Evolutionary conservation across 1,140 invertebrate genomes (phyloP).

Genomic region (Sycophila sp.): DNA sequence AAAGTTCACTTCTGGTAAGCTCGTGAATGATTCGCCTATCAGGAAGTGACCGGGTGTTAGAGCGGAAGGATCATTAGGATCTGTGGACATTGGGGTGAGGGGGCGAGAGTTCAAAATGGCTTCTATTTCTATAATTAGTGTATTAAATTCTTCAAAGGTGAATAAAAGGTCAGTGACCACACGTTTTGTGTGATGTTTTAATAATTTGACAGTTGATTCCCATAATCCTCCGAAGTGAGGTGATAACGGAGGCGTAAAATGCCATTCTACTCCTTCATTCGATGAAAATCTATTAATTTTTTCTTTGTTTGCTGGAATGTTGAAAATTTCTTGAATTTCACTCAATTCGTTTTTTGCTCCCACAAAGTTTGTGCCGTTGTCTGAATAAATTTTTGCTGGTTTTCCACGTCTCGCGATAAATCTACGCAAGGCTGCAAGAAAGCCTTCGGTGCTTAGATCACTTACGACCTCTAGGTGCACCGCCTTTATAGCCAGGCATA

Average conservation of each 20-base stretch:
- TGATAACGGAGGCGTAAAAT: constrained; percentile 51
- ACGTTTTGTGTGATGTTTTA: constrained; percentile 40
- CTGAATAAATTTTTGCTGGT: constrained; percentile 42
- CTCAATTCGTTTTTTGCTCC: constrained; percentile 45
- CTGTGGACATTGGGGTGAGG: constrained; percentile 39
- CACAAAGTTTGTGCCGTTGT: constrained; percentile 56
- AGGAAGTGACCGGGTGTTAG: constrained; percentile 36
- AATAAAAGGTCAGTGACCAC: constrained; percentile 33
- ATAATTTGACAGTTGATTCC: constrained; percentile 46
- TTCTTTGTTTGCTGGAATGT: neutral
- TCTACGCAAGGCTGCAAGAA: constrained; percentile 43
- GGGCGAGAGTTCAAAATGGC: constrained; percentile 48
- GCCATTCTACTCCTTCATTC: constrained; percentile 39
- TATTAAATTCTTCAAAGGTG: constrained; percentile 41
- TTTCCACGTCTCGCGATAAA: constrained; percentile 46
- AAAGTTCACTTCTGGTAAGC: neutral
- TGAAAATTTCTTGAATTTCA: constrained; percentile 36
- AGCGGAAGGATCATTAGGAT: constrained; percentile 37
- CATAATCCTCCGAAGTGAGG: constrained; percentile 54
- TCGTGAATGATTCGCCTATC: constrained; percentile 33
- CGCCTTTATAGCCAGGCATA: constrained; percentile 37
- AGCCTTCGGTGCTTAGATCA: constrained; percentile 45
- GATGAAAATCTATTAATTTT: neutral
- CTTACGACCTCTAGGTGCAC: constrained; percentile 52
- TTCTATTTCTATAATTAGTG: constrained; percentile 39